These are phyloP conservation scores for Champsocephalus gunnari DNA, from an alignment of 2,797 vertebrate genomes.

Conservation along the genomic window DNA sequence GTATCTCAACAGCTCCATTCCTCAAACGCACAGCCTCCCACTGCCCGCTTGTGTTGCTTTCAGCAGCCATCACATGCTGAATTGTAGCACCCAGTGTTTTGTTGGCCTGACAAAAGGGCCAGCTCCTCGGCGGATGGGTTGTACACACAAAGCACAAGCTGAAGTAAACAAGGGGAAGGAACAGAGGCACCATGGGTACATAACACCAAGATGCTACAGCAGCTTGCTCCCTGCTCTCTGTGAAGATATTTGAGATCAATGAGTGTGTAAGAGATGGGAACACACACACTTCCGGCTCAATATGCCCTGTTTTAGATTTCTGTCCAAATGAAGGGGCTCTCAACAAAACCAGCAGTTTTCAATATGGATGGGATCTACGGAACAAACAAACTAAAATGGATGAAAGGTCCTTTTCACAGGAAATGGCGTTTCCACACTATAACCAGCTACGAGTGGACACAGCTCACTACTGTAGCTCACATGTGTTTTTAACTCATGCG, in stretches of 20 bases:
- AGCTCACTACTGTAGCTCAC: background rate
- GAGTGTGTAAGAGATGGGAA: background rate
- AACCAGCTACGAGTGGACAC: background rate
- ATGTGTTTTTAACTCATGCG: background rate
- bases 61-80: conserved; percentile 23
- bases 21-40: conserved; percentile 27
- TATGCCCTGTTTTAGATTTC: background rate
- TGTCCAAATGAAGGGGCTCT: background rate
- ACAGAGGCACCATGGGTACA: conserved; percentile 48
- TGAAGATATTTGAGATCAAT: background rate
- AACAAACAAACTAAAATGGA: background rate
- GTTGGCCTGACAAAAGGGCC: conserved; percentile 57
- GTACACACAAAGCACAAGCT: conserved; percentile 52
- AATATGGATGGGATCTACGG: background rate
- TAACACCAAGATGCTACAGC: conserved; percentile 43
- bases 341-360: background rate
- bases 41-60: conserved; percentile 1
- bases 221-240: background rate
- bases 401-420: background rate
- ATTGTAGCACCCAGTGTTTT: conserved; percentile 69
- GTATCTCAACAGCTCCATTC: conserved; percentile 57
- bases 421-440: background rate
- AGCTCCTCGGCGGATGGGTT: conserved; percentile 41
- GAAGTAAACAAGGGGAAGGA: conserved; percentile 58
- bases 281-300: background rate